A percentile compares a stretch with the other conserved stretches of the same genome.
Evolutionary conservation across 2,113 vertebrate genomes (phyloP).

Genomic region (Brachypodius melanocephalos): DNA sequence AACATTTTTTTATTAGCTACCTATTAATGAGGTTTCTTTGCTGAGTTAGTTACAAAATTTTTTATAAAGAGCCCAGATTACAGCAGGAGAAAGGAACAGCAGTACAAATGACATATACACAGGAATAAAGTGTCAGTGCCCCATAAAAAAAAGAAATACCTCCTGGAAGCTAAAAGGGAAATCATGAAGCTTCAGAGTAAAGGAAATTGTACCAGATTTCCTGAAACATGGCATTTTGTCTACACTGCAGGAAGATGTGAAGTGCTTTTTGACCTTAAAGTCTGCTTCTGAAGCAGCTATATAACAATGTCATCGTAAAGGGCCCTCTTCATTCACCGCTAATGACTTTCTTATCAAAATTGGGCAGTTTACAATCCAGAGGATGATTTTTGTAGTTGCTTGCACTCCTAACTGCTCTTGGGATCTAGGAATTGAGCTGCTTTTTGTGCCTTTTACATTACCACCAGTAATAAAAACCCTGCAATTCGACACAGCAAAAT

Average conservation of each 20-base stretch:
- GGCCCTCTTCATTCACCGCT: not conserved
- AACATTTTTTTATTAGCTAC: not conserved
- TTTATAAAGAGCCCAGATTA: not conserved
- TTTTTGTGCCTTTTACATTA: slow-evolving; percentile 24
- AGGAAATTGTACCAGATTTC: slow-evolving; percentile 10
- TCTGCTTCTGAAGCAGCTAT: not conserved
- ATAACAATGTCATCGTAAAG: not conserved
- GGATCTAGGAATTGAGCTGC: not conserved
- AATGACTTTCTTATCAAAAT: slow-evolving; percentile 42
- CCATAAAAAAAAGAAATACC: slow-evolving; percentile 3
- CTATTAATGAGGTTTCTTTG: not conserved
- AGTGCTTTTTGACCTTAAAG: slow-evolving; percentile 20
- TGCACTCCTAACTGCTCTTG: not conserved
- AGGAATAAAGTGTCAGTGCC: not conserved
- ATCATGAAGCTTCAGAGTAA: not conserved
- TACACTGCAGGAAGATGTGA: not conserved
- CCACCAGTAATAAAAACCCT: not conserved
- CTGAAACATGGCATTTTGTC: slow-evolving; percentile 13
- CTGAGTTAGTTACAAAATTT: not conserved
- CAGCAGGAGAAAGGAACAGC: not conserved
- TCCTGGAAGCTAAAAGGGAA: not conserved
- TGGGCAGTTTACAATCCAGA: slow-evolving; percentile 12
- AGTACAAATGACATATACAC: not conserved
- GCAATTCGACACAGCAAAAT: not conserved
- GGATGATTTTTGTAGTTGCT: not conserved